These are phyloP conservation scores for Gibbula magus DNA, from an alignment of 2,888 invertebrate species.

Conservation along the genomic window DNA sequence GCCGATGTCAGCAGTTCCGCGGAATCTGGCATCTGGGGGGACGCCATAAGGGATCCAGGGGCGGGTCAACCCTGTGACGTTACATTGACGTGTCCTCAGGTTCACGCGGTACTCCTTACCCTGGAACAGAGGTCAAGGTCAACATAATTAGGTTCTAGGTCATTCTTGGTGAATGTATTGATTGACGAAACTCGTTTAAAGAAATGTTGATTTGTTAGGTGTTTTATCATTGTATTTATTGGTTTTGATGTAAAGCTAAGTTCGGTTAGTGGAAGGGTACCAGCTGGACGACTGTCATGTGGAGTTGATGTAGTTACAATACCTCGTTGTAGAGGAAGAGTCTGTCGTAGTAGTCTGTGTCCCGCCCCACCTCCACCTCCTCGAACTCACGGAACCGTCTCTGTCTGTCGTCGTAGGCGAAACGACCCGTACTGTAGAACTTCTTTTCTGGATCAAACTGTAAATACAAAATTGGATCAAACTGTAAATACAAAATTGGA, in stretches of 20 bases:
- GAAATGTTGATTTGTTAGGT: not conserved
- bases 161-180: not conserved
- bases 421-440: constrained; percentile 42
- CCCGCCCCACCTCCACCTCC: constrained; percentile 42
- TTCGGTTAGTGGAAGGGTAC: no score
- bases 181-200: not conserved
- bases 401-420: constrained; percentile 57
- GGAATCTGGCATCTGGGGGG: constrained; percentile 55
- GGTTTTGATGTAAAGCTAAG: no score
- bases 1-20: constrained; percentile 55
- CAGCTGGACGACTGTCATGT: not conserved
- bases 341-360: constrained; percentile 47
- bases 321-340: constrained; percentile 59
- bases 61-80: constrained; percentile 45
- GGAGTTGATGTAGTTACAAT: constrained; percentile 17
- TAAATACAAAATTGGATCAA: constrained; percentile 39
- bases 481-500: constrained; percentile 38
- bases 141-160: not conserved
- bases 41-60: constrained; percentile 58
- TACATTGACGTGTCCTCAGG: constrained; percentile 54
- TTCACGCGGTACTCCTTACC: constrained; percentile 57
- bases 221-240: no score
- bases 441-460: constrained; percentile 50
- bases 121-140: constrained; percentile 33
- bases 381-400: constrained; percentile 55